Conservation (phyloP, 2,888 invertebrate genomes). For the Leptopilina drosophilae region DNA sequence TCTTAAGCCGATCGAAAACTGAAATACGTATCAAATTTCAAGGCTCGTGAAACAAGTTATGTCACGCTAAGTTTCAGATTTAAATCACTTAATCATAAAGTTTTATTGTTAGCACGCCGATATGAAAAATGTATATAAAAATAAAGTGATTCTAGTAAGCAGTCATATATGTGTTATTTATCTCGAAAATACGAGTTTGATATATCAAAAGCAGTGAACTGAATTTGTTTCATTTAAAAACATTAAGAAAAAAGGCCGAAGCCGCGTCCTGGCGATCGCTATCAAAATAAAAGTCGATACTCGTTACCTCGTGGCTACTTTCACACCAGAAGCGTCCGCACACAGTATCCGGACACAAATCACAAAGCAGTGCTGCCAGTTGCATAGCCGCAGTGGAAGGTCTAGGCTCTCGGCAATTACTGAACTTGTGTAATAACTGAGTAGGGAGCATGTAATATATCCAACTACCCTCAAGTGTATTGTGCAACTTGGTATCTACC, state of each 20-base stretch:
- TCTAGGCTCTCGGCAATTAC: conserved; percentile 65
- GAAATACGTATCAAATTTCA: conserved; percentile 17
- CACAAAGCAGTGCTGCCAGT: conserved; percentile 51
- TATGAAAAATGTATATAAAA: conserved; percentile 1
- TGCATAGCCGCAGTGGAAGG: conserved; percentile 43
- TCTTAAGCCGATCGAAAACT: conserved; percentile 20
- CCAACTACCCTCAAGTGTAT: conserved; percentile 69
- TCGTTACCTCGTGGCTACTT: conserved; percentile 58
- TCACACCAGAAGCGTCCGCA: conserved; percentile 55
- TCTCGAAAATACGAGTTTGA: background rate
- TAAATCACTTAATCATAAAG: background rate
- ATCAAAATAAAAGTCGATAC: conserved; percentile 66
- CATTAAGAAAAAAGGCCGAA: conserved; percentile 47
- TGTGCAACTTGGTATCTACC: conserved; percentile 46
- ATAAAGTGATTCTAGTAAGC: background rate
- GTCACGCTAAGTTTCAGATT: conserved; percentile 23
- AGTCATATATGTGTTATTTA: background rate
- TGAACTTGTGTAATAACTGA: conserved; percentile 71
- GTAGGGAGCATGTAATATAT: conserved; percentile 71
- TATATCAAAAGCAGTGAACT: background rate
- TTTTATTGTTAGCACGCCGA: background rate
- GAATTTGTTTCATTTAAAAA: conserved; percentile 34
- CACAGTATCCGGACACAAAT: conserved; percentile 60
- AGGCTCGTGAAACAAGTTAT: conserved; percentile 1
- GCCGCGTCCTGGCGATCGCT: conserved; percentile 39